phyloP scores from a whole-genome alignment of 2,113 vertebrate genomes.

The Salvelinus fontinalis region DNA sequence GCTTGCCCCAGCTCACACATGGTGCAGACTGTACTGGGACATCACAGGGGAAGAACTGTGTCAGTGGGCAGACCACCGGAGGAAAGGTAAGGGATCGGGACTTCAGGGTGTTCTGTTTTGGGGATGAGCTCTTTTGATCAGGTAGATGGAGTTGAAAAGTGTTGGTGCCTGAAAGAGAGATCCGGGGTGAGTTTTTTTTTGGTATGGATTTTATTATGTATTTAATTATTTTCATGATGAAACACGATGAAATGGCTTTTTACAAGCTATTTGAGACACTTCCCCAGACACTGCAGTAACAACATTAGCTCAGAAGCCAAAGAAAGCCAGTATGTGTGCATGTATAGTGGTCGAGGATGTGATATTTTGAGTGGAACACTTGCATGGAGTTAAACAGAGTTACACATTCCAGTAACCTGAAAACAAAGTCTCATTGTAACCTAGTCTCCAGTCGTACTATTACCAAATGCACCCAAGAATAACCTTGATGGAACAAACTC shows the following conservation, averaged over 20 bases:
- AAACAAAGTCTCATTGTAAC: slow-evolving; percentile 67
- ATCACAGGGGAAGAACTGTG: slow-evolving; percentile 52
- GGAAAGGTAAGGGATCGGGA: slow-evolving; percentile 64
- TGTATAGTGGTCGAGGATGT: slow-evolving; percentile 34
- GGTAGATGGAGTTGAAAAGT: not conserved
- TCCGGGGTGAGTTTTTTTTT: not conserved
- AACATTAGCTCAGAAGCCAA: slow-evolving; percentile 17
- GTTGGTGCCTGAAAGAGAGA: not conserved
- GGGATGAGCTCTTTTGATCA: not conserved
- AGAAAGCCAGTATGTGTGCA: slow-evolving; percentile 37
- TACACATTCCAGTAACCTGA: slow-evolving; percentile 37
- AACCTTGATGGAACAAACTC: slow-evolving; percentile 57
- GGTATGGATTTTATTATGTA: not conserved
- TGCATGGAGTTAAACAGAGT: slow-evolving; percentile 7
- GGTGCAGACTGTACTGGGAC: slow-evolving; percentile 62
- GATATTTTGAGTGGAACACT: no score
- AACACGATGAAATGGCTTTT: not conserved
- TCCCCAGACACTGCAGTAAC: no score
- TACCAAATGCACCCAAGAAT: slow-evolving; percentile 47
- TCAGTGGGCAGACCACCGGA: slow-evolving; percentile 49
- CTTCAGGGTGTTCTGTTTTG: not conserved
- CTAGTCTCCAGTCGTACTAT: slow-evolving; percentile 52
- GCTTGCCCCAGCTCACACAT: slow-evolving; percentile 70
- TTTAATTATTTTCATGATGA: no score
- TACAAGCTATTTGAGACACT: not conserved